phyloP scores from a whole-genome alignment of 2,113 vertebrate species.

The Saccopteryx leptura region DNA sequence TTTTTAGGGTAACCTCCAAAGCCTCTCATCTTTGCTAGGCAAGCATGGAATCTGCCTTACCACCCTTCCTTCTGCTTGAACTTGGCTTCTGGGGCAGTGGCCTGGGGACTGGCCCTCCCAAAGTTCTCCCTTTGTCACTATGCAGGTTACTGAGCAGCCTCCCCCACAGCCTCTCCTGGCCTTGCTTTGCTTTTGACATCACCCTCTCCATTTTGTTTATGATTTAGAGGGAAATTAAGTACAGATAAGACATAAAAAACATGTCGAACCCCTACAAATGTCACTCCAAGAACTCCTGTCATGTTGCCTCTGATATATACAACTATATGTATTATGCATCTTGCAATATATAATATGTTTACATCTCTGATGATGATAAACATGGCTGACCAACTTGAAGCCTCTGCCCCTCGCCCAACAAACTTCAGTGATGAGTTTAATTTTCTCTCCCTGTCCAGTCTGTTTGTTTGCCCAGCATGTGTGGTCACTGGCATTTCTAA shows the following conservation, averaged over 20 bases:
- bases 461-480: neutral
- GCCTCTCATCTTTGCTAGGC: neutral
- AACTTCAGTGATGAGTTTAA: neutral
- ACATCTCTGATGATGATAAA: neutral
- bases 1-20: neutral
- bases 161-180: neutral
- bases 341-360: neutral
- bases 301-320: neutral
- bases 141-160: neutral
- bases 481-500: neutral
- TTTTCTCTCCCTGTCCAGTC: neutral
- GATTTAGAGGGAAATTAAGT: neutral
- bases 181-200: conserved; percentile 1
- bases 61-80: neutral
- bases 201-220: conserved; percentile 13
- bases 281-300: neutral
- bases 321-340: neutral
- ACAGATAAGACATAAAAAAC: conserved; percentile 36
- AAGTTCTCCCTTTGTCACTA: neutral
- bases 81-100: neutral
- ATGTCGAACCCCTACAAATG: neutral
- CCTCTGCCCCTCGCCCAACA: neutral
- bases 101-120: neutral
- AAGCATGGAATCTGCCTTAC: neutral
- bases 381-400: neutral